Evolutionary conservation across 2,113 vertebrate species (phyloP), one percentile per base, ranked within the genome.

Genomic region (Symphodus melops): DNA sequence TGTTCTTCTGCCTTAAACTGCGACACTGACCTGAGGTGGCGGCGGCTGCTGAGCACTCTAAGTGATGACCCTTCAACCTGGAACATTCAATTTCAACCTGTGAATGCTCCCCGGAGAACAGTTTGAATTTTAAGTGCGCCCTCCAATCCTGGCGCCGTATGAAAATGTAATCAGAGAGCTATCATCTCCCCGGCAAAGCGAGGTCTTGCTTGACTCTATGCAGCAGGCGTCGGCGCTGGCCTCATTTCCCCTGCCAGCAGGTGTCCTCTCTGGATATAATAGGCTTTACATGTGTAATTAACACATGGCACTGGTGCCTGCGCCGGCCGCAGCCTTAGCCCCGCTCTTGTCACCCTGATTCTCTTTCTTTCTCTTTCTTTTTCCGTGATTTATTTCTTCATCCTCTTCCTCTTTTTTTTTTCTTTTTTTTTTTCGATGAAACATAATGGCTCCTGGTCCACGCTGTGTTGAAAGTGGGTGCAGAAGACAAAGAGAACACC

Each of bases 211-310:
- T 91, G 92, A 89, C 93, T 94, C 77, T 77, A 83, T 84, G 88
- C 72, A 2, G 93, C 94, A 94, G 93, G 91, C 94, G 88, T 91
- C 90, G 90, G 89, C 75, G 77, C 93, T 92, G 94, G 91, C 93
- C 93, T 97, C 95, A 96, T 98, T 98, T 97, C 95, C 95, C 84
- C 92, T 94, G 95, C 94, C 97, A 96, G 97, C 97, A 94, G 96
- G 96, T 96, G 95, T 95, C 95, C 94, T 96, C 94, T 94, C 93
- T 92, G 92, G 94, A 94, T 94, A 95, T 97, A 97, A 97, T 96
- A 94, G 96, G 94, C 95, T 96, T 96, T 90, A 86, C 91, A 94
- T 93, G 92, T 95, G 95, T 97, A 97, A 98, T 98, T 98, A 98
- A 97, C 97, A 98, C 96, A 87, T 96, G 92, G 92, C 93, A 92